A percentile compares a stretch with the other conserved stretches of the same genome.
These are phyloP conservation scores for Drosophila grimshawi DNA, from an alignment of 1,140 invertebrate genomes.

Conservation along the genomic window DNA sequence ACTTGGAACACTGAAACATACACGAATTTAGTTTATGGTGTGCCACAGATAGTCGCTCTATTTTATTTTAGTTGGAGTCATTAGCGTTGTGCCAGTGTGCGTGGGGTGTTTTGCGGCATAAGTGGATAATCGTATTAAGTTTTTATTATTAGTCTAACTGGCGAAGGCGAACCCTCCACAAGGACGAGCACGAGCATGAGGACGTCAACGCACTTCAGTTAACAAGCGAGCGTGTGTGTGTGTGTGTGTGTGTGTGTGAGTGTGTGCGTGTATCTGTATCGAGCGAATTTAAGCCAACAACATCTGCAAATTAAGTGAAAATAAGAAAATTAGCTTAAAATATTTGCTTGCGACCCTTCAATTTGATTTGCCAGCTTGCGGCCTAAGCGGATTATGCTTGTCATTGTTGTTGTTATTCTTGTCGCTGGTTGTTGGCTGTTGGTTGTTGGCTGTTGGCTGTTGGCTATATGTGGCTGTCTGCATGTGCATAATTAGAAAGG, in stretches of 20 bases:
- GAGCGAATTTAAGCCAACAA: conserved; percentile 36
- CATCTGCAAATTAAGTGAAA: conserved; percentile 78
- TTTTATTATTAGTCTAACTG: conserved; percentile 83
- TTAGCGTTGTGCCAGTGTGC: conserved; percentile 45
- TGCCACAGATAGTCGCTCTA: no score
- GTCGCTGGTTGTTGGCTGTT: conserved; percentile 11
- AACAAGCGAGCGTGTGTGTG: conserved; percentile 34
- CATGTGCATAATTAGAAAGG: conserved; percentile 67
- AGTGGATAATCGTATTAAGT: conserved; percentile 82
- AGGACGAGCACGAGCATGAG: conserved; percentile 2
- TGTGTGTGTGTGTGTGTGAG: conserved; percentile 6
- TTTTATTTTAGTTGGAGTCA: no score
- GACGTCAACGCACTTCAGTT: conserved; percentile 42
- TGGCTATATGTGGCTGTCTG: no score
- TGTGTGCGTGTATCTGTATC: conserved; percentile 15
- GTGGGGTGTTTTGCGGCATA: conserved; percentile 57
- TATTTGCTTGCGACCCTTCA: conserved; percentile 68
- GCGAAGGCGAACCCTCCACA: conserved; percentile 54
- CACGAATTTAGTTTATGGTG: no score
- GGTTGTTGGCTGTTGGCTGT: background rate
- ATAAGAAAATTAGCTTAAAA: conserved; percentile 82
- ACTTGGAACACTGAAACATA: no score
- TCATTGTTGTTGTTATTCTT: conserved; percentile 7
- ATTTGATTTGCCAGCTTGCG: conserved; percentile 59
- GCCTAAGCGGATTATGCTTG: conserved; percentile 36